These are phyloP conservation scores for Sebastes variabilis DNA, from an alignment of 2,797 vertebrate genomes.

Conservation along the genomic window DNA sequence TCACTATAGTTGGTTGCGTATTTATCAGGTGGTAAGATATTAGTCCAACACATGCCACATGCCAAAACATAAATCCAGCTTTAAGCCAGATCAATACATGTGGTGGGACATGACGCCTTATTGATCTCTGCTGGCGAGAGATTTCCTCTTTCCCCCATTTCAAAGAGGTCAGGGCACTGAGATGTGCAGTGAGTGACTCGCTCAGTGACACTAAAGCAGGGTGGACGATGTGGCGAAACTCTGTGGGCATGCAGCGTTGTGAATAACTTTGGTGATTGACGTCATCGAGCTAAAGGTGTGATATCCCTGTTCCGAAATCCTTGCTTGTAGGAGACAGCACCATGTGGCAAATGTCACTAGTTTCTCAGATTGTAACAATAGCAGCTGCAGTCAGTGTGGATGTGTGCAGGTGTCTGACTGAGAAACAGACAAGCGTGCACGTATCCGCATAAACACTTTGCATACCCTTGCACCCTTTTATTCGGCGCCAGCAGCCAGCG, in stretches of 20 bases:
- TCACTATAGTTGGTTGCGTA: not conserved
- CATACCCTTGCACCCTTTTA: not conserved
- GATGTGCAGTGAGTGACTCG: not conserved
- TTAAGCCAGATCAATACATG: constrained; percentile 40
- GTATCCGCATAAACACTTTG: not conserved
- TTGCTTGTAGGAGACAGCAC: not conserved
- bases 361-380: constrained; percentile 17
- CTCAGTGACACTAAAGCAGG: not conserved
- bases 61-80: constrained; percentile 14
- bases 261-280: constrained; percentile 1
- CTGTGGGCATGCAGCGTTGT: not conserved
- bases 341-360: constrained; percentile 7
- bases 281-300: not conserved
- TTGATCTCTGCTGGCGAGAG: constrained; percentile 28
- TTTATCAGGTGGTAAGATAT: not conserved
- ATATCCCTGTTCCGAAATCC: not conserved
- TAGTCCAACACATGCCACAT: not conserved
- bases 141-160: constrained; percentile 9
- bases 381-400: not conserved
- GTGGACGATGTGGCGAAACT: not conserved
- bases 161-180: not conserved
- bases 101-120: constrained; percentile 29
- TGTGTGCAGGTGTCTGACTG: not conserved
- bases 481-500: not conserved
- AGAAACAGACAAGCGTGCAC: not conserved